Evolutionary conservation across 2,113 vertebrate species (phyloP).

Genomic region (Gymnogyps californianus): DNA sequence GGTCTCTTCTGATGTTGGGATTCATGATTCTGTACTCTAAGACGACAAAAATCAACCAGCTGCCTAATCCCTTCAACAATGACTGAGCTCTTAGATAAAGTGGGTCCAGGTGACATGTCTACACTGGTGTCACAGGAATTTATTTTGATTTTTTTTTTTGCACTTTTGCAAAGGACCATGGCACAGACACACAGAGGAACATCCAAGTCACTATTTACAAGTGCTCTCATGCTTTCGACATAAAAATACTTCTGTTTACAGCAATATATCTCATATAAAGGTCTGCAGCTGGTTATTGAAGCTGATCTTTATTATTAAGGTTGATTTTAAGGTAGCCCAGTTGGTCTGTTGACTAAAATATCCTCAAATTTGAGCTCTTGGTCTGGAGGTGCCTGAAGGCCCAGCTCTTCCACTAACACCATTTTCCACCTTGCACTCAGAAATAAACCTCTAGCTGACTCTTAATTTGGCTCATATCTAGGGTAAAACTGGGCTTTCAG

Average conservation of each 20-base stretch:
- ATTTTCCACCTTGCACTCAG: neutral
- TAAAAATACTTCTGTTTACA: neutral
- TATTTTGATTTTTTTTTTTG: neutral
- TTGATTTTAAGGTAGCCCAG: neutral
- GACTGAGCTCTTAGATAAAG: neutral
- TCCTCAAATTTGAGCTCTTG: neutral
- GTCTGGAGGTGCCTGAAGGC: neutral
- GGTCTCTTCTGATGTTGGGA: neutral
- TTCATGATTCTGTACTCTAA: neutral
- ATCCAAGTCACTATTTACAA: neutral
- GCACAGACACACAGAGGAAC: neutral
- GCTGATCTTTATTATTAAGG: neutral
- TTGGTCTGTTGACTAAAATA: neutral
- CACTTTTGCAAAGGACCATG: neutral
- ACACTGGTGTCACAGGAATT: neutral
- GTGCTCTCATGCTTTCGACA: rapidly evolving
- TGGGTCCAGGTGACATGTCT: neutral
- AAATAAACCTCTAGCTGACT: neutral
- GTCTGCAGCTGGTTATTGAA: neutral
- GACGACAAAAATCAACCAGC: neutral
- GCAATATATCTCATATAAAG: neutral
- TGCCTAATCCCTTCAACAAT: neutral
- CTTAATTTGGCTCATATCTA: neutral
- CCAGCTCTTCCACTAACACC: neutral
- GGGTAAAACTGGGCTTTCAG: neutral